Evolutionary conservation across 2,888 invertebrate species (phyloP).

Genomic region (Xestia sexstrigata): DNA sequence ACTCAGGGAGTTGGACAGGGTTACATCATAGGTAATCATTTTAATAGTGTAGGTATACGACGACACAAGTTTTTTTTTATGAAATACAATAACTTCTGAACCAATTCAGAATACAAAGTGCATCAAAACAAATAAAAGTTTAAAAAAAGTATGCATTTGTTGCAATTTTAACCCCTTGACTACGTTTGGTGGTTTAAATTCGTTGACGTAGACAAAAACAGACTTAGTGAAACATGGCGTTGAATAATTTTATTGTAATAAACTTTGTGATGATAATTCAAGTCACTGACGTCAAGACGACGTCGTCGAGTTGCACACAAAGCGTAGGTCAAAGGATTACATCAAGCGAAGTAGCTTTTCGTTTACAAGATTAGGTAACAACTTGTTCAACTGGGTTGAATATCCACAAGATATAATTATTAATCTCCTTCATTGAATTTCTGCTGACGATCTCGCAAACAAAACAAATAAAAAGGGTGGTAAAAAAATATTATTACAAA

Average conservation of each 20-base stretch:
- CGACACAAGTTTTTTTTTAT: constrained; percentile 52
- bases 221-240: constrained; percentile 16
- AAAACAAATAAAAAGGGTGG: constrained; percentile 47
- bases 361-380: constrained; percentile 40
- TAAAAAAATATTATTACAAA: constrained; percentile 58
- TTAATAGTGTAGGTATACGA: constrained; percentile 53
- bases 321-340: constrained; percentile 48
- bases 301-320: constrained; percentile 20
- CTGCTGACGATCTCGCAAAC: constrained; percentile 53
- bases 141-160: constrained; percentile 54
- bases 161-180: constrained; percentile 42
- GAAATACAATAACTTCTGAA: constrained; percentile 57
- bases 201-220: constrained; percentile 27
- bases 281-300: constrained; percentile 31
- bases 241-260: constrained; percentile 36
- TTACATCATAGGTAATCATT: constrained; percentile 61
- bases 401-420: constrained; percentile 32
- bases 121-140: constrained; percentile 54
- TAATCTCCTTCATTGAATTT: constrained; percentile 55
- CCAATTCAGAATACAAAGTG: constrained; percentile 49
- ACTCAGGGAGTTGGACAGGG: constrained; percentile 56
- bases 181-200: constrained; percentile 52
- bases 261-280: constrained; percentile 43
- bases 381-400: constrained; percentile 30
- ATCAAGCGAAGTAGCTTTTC: constrained; percentile 52